phyloP scores from a whole-genome alignment of 2,797 vertebrate genomes.

The Brotogeris chrysoptera region DNA sequence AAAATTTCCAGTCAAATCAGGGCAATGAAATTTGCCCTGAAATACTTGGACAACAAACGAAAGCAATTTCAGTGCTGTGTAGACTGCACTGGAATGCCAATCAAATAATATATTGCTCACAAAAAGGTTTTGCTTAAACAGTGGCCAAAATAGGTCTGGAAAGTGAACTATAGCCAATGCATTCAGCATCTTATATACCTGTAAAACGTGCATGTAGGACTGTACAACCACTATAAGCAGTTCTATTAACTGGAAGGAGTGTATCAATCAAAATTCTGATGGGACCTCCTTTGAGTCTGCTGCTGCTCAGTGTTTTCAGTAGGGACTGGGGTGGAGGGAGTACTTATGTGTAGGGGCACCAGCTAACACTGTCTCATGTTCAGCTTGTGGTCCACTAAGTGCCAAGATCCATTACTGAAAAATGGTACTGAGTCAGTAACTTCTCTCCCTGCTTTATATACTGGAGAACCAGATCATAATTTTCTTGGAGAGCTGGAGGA shows the following conservation, averaged over 20 bases:
- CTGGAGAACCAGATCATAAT: neutral
- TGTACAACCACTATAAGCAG: neutral
- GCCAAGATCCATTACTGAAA: neutral
- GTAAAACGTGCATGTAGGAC: neutral
- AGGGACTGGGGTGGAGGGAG: fast-evolving
- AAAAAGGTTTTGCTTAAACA: neutral
- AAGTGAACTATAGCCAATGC: neutral
- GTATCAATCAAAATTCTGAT: neutral
- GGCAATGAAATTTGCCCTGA: neutral
- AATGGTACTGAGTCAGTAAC: neutral
- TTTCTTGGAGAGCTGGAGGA: neutral
- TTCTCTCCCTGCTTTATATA: neutral
- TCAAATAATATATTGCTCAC: neutral
- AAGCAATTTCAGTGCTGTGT: neutral
- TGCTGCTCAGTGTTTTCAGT: neutral
- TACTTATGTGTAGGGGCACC: fast-evolving
- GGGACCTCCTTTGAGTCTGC: neutral
- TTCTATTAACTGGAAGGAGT: neutral
- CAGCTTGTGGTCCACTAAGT: neutral
- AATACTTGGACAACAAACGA: neutral
- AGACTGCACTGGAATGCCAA: neutral
- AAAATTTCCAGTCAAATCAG: neutral
- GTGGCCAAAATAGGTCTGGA: neutral
- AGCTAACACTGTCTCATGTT: neutral
- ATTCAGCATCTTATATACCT: neutral